Conservation (phyloP, 2,888 invertebrate genomes). For the Pterostichus niger region DNA sequence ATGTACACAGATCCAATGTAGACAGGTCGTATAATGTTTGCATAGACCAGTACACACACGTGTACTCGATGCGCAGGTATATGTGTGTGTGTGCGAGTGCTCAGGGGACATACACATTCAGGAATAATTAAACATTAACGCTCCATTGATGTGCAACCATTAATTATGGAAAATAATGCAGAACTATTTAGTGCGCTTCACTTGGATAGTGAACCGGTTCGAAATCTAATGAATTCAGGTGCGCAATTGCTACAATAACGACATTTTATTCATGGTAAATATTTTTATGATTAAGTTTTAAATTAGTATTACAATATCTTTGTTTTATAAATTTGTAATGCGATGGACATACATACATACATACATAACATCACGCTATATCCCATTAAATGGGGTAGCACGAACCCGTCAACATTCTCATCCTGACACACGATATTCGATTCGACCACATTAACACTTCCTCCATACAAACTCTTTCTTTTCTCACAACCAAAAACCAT, state of each 20-base stretch:
- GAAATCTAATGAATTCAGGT: not conserved
- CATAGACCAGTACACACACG: slow-evolving; percentile 23
- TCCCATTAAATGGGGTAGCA: too few relatives aligned
- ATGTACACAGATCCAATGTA: slow-evolving; percentile 2
- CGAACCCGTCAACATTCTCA: too few relatives aligned
- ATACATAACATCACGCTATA: too few relatives aligned
- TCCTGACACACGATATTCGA: too few relatives aligned
- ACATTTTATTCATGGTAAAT: not conserved
- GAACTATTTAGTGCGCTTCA: slow-evolving; percentile 55
- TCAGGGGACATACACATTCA: slow-evolving; percentile 37
- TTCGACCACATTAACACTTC: too few relatives aligned
- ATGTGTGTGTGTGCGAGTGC: slow-evolving; percentile 1
- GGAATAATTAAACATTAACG: slow-evolving; percentile 74
- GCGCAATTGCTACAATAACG: not conserved
- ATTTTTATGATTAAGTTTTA: not conserved
- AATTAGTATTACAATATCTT: too few relatives aligned
- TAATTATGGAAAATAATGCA: slow-evolving; percentile 69
- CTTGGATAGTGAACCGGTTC: slow-evolving; percentile 13
- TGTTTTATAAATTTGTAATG: too few relatives aligned
- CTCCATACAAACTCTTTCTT: too few relatives aligned
- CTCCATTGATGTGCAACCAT: slow-evolving; percentile 73
- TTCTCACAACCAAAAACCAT: too few relatives aligned
- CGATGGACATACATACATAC: too few relatives aligned
- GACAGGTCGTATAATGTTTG: slow-evolving; percentile 51
- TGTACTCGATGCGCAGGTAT: not conserved